Evolutionary conservation across 1,140 invertebrate genomes (phyloP), one percentile per base, ranked within the genome.

Genomic region (Zaprionus davidi): DNA sequence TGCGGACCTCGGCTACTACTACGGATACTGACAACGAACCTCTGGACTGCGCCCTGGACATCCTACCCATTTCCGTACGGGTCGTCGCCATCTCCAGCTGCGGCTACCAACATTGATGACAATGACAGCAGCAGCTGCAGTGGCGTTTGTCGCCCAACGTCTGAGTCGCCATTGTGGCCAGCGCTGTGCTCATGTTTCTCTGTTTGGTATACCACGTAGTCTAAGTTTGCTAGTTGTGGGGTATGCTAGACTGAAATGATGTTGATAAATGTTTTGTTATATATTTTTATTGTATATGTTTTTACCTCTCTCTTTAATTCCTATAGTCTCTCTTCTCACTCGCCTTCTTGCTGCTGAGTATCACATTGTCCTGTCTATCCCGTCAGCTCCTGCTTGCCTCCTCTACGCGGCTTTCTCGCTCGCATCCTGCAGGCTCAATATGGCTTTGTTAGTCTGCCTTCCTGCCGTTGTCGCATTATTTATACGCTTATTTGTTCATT

Each of bases 401-500:
- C 55, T 58, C 53, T 3, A 2, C 9, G n/a, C 15, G 15, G 9
- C 31, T 4, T 6, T 17, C 6, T 57, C 5, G 11, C 15, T 3
- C n/a, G 5, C n/a, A 36, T 46, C 12, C n/a, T 20, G 31, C 36
- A 60, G 51, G 31, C 75, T 53, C 74, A 76, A 62, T 76, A 72
- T 76, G 74, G 66, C 26, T 53, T 77, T 68, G 51, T 70, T 57
- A 53, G 83, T 64, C 44, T 60, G 55, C 59, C 44, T 22, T 62
- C 38, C 38, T 65, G 51, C 38, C 56, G 38, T 71, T 77, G 79
- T 73, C 66, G 70, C 84, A 87, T 87, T 84, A 88, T 87, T 87
- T 87, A 87, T 88, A 88, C 84, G 78, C 84, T 87, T 87, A 88
- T 87, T 88, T 87, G 83, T 88, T 88, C 76, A 87, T 87, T 87